Conservation (phyloP, 2,113 vertebrate species). For the Brienomyrus brachyistius region DNA sequence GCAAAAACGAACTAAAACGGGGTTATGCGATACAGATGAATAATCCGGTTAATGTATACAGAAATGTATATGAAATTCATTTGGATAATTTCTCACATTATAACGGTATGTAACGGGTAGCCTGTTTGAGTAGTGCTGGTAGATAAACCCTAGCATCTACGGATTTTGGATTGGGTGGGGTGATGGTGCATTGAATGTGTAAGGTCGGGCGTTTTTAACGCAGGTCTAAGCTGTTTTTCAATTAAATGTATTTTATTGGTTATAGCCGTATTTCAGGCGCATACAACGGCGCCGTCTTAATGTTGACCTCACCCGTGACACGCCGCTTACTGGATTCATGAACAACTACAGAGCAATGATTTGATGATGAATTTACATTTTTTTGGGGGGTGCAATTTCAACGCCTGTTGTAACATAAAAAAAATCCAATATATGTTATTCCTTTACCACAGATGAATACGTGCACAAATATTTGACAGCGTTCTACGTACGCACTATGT, state of each 20-base stretch:
- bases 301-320: background rate
- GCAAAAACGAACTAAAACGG: background rate
- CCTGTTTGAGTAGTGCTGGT: background rate
- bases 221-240: background rate
- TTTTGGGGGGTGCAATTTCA: background rate
- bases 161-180: slow-evolving; percentile 2
- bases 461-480: background rate
- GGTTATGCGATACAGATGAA: background rate
- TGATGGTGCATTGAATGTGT: background rate
- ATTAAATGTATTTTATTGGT: background rate
- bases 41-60: background rate
- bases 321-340: background rate
- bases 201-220: background rate
- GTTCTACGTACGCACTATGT: background rate
- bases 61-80: background rate
- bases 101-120: background rate
- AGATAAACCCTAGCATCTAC: background rate
- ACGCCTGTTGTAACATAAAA: background rate
- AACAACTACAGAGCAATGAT: background rate
- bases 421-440: background rate
- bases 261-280: background rate
- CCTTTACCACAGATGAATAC: background rate
- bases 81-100: background rate
- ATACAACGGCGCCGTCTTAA: background rate
- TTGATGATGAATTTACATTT: background rate